Percentiles rank a stretch among this genome's conserved stretches.
phyloP scores from a whole-genome alignment of 2,888 invertebrate genomes.

The Andrena haemorrhoa region DNA sequence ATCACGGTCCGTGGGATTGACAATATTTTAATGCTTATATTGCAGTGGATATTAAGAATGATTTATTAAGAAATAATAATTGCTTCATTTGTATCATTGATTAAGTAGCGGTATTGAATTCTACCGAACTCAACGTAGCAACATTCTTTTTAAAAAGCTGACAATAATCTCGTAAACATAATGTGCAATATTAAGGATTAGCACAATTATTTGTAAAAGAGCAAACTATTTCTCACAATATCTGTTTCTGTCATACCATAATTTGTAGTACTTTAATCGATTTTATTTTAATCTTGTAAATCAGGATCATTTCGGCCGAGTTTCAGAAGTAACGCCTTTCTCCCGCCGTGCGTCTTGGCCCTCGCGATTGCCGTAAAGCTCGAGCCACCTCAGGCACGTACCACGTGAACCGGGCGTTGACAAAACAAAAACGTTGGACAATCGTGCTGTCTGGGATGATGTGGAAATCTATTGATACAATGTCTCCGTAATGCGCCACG shows the following conservation, averaged over 20 bases:
- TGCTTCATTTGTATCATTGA: conserved; percentile 39
- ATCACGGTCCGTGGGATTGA: neutral
- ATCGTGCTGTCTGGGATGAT: no score
- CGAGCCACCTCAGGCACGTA: no score
- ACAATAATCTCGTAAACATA: conserved; percentile 51
- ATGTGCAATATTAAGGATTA: conserved; percentile 42
- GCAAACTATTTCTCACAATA: conserved; percentile 12
- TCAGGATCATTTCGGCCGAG: no score
- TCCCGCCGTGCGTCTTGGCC: no score
- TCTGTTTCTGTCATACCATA: conserved; percentile 19
- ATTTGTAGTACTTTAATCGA: conserved; percentile 13
- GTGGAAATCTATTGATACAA: no score
- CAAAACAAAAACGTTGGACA: no score
- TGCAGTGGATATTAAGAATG: neutral
- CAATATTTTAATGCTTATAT: conserved; percentile 1
- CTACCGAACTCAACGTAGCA: conserved; percentile 12
- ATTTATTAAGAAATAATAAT: neutral
- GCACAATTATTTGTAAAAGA: conserved; percentile 50
- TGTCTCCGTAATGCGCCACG: no score
- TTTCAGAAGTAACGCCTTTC: no score
- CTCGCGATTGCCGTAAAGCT: no score
- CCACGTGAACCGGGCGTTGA: no score
- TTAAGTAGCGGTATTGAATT: conserved; percentile 27
- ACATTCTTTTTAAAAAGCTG: conserved; percentile 34
- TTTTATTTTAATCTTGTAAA: conserved; percentile 40